Base-by-base conservation (phyloP, 2,888 invertebrate species). In the Drosophila formosana region DNA sequence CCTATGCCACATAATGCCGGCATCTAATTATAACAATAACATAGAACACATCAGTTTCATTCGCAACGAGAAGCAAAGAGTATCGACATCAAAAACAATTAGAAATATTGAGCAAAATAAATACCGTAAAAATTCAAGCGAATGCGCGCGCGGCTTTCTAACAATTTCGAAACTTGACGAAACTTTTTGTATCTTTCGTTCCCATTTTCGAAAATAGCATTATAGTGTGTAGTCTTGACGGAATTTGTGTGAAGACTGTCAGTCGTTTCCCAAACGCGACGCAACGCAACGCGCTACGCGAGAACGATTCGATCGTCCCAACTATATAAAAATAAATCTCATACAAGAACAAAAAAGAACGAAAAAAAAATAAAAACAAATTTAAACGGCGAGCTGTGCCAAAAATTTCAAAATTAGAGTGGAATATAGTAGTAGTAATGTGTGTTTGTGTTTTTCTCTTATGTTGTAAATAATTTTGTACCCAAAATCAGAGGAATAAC, bases 331-430 rank as follows among this genome's bases (percentile, higher is more conserved):
- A 77, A 77, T 79, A 79, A 79, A 77, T 55, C 61, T 58, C 70
- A 66, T 37, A 66, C 18, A 56, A 55, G 26, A 51, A 57, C 37
- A 57, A 56, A 60, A 64, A 55, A 47, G 56, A 64, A 53, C 57
- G 26, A 57, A 58, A 49, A 34, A 53, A 62, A 61, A 51, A 60
- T 51, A 58, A 57, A 71, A 53, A 66, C 53, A 61, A 63, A 67
- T 34, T 50, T 60, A 55, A 58, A 55, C 45, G 71, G 68, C 63
- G 70, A 66, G 50, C 87, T 60, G 87, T 84, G 83, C 83, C 83
- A 84, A 84, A 88, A 77, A 78, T 80, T 83, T 83, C 87, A 88
- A 88, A 88, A 84, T 86, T 86, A 88, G 83, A 88, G 89, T 82
- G 62, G 64, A 69, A 74, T 47, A 81, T 68, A 72, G 82, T 71